These are phyloP conservation scores for Ennomos fuscantarius DNA, from an alignment of 2,888 invertebrate species.

Conservation along the genomic window DNA sequence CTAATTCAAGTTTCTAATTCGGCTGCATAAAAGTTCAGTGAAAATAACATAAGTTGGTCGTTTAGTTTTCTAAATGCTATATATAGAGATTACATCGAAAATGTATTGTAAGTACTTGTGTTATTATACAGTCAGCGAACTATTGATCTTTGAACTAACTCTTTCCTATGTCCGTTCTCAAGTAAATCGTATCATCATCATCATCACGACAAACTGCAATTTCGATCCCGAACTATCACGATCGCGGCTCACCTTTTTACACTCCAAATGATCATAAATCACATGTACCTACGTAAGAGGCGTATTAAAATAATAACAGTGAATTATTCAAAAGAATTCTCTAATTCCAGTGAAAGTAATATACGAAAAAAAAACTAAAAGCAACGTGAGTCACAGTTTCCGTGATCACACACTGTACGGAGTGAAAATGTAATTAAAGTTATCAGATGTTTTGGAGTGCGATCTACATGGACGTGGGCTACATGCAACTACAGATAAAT, in stretches of 20 bases:
- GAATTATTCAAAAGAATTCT: conserved; percentile 33
- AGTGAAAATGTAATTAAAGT: conserved; percentile 29
- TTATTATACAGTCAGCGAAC: conserved; percentile 1
- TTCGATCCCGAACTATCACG: conserved; percentile 7
- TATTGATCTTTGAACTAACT: conserved; percentile 26
- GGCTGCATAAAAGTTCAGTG: too few relatives aligned
- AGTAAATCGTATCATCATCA: conserved; percentile 23
- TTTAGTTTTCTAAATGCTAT: too few relatives aligned
- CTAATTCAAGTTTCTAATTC: neutral
- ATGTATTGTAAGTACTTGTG: neutral
- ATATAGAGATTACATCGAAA: too few relatives aligned
- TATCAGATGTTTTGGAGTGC: conserved; percentile 14
- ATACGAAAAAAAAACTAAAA: conserved; percentile 30
- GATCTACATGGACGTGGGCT: neutral
- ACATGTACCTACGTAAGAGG: conserved; percentile 28
- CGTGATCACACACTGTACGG: conserved; percentile 16
- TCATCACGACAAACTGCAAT: conserved; percentile 16
- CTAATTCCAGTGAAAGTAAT: conserved; percentile 41
- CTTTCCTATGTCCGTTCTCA: conserved; percentile 22
- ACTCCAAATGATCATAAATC: conserved; percentile 33
- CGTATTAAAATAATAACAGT: conserved; percentile 37
- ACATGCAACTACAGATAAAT: conserved; percentile 5
- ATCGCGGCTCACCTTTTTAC: conserved; percentile 18
- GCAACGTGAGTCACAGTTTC: conserved; percentile 26
- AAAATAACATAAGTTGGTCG: too few relatives aligned